Evolutionary conservation across 2,797 vertebrate species (phyloP), one percentile per base, ranked within the genome.

Genomic region (Linurgus olivaceus): DNA sequence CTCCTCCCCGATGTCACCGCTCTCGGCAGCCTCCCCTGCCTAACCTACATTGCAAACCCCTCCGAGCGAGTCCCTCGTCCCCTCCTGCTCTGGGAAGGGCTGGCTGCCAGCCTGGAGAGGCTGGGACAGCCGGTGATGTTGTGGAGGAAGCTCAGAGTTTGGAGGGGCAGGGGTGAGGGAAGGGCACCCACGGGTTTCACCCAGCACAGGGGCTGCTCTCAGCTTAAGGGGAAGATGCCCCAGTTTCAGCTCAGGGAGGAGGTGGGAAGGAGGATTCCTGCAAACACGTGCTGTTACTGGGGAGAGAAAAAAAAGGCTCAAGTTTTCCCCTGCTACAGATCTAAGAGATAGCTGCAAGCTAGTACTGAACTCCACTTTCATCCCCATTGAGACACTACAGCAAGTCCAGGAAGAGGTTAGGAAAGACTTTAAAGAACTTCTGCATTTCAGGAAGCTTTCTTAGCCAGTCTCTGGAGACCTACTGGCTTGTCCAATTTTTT

Each of bases 1-100:
- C 93, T 91, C 87, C 57, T 72, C 81, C 93, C 72, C 75, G 80
- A 95, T 95, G 94, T 95, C 94, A 87, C 85, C 0, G 13, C 85
- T 95, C 86, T 68, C 77, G 1, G 88, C 87, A 74, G 90, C 85
- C 1, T 62, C 17, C 51, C 81, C 76, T 75, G 62, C 82, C 90
- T 94, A 97, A 96, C 96, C 95, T 91, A 96, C 85, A 94, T 82
- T 93, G 89, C 84, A 96, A 96, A 93, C 65, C 87, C 89, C 91
- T 52, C 80, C 0, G 29, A 95, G 91, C 44, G 2, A 77, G 51
- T 54, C 55, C 86, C 65, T 70, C 11, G 0, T 44, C 37, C 66
- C 17, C 80, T 81, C 40, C 45, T 0, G 23, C 86, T 67, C 79
- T 7, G 45, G 87, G 66, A n/a, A 89, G 52, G 47, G 68, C 84